phyloP scores from a whole-genome alignment of 2,113 vertebrate species.

The Oryzias celebensis region DNA sequence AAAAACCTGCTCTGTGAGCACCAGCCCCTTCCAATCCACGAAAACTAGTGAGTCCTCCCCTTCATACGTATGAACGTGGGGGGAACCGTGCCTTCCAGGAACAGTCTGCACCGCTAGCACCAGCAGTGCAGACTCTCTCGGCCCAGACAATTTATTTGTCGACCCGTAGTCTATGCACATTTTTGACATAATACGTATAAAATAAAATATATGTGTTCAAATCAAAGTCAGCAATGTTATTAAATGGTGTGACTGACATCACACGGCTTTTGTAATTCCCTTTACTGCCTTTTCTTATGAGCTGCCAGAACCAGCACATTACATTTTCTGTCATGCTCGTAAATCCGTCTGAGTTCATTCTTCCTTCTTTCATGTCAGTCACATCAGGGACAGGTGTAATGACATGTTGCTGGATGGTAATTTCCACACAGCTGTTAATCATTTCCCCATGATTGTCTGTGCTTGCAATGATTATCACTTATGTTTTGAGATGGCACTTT shows the following conservation, averaged over 20 bases:
- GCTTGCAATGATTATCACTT: constrained; percentile 44
- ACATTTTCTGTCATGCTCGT: constrained; percentile 60
- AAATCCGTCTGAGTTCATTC: constrained; percentile 47
- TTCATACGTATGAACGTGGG: too few species aligned
- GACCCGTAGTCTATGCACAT: too few species aligned
- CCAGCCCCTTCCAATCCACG: too few species aligned
- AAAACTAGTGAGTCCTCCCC: too few species aligned
- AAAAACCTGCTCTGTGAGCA: too few species aligned
- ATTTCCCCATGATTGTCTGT: constrained; percentile 36
- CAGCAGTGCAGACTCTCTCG: too few species aligned
- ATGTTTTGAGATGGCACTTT: constrained; percentile 20
- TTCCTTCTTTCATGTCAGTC: constrained; percentile 54
- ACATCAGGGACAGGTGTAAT: constrained; percentile 44
- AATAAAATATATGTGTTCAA: too few species aligned
- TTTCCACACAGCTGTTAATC: constrained; percentile 58
- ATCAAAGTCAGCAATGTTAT: too few species aligned
- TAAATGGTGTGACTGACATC: constrained; percentile 22
- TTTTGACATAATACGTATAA: too few species aligned
- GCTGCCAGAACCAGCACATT: constrained; percentile 57
- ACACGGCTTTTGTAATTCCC: constrained; percentile 22
- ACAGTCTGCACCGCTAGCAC: too few species aligned
- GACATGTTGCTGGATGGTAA: constrained; percentile 55
- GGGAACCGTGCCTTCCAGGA: too few species aligned
- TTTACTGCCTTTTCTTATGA: constrained; percentile 26
- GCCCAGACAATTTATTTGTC: too few species aligned